Conservation (phyloP, 1,140 invertebrate genomes). For the Brachionus rubens region DNA sequence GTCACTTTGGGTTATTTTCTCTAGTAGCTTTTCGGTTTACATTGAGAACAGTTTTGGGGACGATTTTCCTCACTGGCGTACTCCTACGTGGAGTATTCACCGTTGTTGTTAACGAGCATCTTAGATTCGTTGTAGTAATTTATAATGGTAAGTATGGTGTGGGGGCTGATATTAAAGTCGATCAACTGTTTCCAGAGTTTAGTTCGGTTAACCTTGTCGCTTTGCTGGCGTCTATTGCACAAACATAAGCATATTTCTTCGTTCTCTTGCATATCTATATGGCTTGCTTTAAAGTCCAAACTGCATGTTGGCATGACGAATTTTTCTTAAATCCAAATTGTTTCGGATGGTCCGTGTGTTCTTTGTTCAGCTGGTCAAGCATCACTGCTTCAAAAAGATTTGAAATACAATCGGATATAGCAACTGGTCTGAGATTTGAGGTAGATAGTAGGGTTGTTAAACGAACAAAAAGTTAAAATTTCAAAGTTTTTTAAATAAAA, state of each 20-base stretch:
- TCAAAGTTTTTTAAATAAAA: no score
- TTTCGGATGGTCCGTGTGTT: background rate
- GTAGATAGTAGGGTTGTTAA: no score
- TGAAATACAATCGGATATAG: background rate
- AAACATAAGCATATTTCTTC: background rate
- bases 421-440: background rate
- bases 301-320: conserved; percentile 13
- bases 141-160: background rate
- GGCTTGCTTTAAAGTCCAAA: background rate
- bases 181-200: conserved; percentile 3
- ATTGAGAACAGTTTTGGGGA: conserved; percentile 18
- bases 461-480: no score
- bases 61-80: background rate
- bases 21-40: background rate
- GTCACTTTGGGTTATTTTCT: background rate
- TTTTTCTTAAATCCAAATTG: conserved; percentile 12
- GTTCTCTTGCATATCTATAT: background rate
- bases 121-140: background rate
- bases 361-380: background rate
- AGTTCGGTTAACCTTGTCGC: conserved; percentile 11
- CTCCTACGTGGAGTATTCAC: background rate
- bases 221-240: conserved; percentile 7
- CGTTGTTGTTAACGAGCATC: background rate
- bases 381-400: conserved; percentile 8
- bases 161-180: background rate